These are phyloP conservation scores for Amblyornis subalaris DNA, from an alignment of 2,113 vertebrate species.

Conservation along the genomic window DNA sequence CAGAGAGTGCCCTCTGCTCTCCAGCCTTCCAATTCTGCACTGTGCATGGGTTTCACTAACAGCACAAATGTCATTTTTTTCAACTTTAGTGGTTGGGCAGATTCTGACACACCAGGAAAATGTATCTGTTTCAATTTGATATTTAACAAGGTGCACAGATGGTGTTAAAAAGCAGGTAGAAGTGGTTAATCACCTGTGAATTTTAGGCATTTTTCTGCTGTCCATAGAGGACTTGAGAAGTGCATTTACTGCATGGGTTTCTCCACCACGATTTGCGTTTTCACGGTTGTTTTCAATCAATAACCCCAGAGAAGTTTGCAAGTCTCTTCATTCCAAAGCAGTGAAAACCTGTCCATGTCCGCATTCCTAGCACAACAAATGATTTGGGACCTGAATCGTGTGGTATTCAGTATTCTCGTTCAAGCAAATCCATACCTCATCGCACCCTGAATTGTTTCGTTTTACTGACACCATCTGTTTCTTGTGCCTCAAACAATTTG, in stretches of 20 bases:
- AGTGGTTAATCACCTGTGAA: slow-evolving; percentile 68
- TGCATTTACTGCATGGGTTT: slow-evolving; percentile 16
- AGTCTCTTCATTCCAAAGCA: background rate
- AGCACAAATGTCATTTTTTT: slow-evolving; percentile 16
- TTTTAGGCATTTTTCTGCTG: slow-evolving; percentile 52
- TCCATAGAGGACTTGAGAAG: slow-evolving; percentile 9
- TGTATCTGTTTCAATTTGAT: slow-evolving; percentile 54
- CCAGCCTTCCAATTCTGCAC: background rate
- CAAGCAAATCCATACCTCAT: background rate
- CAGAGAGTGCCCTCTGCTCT: background rate
- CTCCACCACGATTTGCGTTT: slow-evolving; percentile 36
- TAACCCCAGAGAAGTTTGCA: slow-evolving; percentile 4
- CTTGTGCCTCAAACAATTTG: slow-evolving; percentile 28
- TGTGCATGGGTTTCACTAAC: background rate
- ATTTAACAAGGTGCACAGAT: slow-evolving; percentile 67
- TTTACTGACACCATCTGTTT: slow-evolving; percentile 54
- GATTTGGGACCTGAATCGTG: background rate
- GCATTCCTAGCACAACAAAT: slow-evolving; percentile 23
- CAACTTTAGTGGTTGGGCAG: background rate
- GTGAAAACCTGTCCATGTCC: background rate
- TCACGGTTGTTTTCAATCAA: slow-evolving; percentile 33
- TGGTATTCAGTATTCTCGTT: background rate
- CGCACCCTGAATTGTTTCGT: slow-evolving; percentile 33
- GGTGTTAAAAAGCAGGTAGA: slow-evolving; percentile 64
- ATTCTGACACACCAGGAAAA: slow-evolving; percentile 41